These are phyloP conservation scores for Chymomyza procnemis DNA, from an alignment of 2,888 invertebrate genomes.

Conservation along the genomic window DNA sequence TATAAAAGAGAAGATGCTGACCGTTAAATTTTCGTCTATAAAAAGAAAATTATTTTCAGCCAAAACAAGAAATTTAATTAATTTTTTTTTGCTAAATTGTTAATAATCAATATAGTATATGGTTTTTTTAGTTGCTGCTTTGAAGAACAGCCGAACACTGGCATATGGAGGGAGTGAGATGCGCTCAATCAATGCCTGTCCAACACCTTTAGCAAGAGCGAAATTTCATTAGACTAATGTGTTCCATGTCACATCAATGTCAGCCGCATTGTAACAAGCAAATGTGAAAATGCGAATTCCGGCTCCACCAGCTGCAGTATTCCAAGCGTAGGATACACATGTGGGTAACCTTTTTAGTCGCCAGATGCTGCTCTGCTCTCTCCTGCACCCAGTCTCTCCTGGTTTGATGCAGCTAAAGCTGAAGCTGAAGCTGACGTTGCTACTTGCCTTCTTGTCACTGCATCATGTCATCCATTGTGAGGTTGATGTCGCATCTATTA, in stretches of 20 bases:
- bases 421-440: not conserved
- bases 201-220: not conserved
- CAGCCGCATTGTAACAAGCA: constrained; percentile 52
- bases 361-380: not conserved
- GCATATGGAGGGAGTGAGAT: not conserved
- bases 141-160: not conserved
- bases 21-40: not conserved
- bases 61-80: too few relatives aligned
- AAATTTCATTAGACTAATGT: constrained; percentile 70
- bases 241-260: constrained; percentile 70
- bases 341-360: constrained; percentile 10
- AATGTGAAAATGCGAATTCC: constrained; percentile 59
- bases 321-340: not conserved
- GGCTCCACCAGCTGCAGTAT: constrained; percentile 16
- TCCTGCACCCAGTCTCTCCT: not conserved
- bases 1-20: too few relatives aligned
- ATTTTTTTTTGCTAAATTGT: too few relatives aligned
- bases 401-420: not conserved
- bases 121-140: not conserved
- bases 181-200: not conserved
- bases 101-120: too few relatives aligned
- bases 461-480: constrained; percentile 37
- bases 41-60: too few relatives aligned
- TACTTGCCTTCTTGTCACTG: constrained; percentile 55
- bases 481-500: not conserved